phyloP scores from a whole-genome alignment of 2,113 vertebrate species.

The Poeciliopsis prolifica region DNA sequence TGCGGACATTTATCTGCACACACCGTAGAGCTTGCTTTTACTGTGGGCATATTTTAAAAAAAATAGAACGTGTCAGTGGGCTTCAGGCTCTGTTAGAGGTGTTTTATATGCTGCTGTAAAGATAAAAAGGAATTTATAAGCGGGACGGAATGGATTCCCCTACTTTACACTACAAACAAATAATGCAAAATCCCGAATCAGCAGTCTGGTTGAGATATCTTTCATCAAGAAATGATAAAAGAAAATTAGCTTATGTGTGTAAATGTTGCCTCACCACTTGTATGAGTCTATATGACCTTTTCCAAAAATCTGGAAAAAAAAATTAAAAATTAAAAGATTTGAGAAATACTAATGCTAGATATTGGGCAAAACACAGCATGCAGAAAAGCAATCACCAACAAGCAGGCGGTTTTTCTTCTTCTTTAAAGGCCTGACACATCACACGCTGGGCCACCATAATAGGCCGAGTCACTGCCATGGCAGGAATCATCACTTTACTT shows the following conservation, averaged over 20 bases:
- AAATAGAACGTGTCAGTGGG: slow-evolving; percentile 36
- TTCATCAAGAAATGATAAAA: slow-evolving; percentile 16
- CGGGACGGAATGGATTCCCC: slow-evolving; percentile 44
- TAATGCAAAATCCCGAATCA: slow-evolving; percentile 52
- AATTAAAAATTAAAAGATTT: neutral
- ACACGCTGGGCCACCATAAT: slow-evolving; percentile 74
- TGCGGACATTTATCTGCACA: slow-evolving; percentile 22
- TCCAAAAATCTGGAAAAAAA: neutral
- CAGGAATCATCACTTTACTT: slow-evolving; percentile 77
- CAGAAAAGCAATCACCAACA: slow-evolving; percentile 46
- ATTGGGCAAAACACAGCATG: neutral
- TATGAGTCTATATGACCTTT: neutral
- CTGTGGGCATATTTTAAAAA: slow-evolving; percentile 40
- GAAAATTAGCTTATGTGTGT: slow-evolving; percentile 3
- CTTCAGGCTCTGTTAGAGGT: slow-evolving; percentile 47
- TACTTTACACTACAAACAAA: slow-evolving; percentile 66
- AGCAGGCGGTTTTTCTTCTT: slow-evolving; percentile 31
- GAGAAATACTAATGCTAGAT: neutral
- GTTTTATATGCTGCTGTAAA: slow-evolving; percentile 55
- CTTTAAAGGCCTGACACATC: slow-evolving; percentile 66
- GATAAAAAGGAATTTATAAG: slow-evolving; percentile 77
- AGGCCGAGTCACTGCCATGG: slow-evolving; percentile 60
- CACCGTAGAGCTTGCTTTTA: slow-evolving; percentile 22
- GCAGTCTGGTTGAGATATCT: slow-evolving; percentile 32
- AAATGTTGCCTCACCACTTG: slow-evolving; percentile 24